Evolutionary conservation across 2,113 vertebrate species (phyloP).

Genomic region (Trochalopteron elliotii): DNA sequence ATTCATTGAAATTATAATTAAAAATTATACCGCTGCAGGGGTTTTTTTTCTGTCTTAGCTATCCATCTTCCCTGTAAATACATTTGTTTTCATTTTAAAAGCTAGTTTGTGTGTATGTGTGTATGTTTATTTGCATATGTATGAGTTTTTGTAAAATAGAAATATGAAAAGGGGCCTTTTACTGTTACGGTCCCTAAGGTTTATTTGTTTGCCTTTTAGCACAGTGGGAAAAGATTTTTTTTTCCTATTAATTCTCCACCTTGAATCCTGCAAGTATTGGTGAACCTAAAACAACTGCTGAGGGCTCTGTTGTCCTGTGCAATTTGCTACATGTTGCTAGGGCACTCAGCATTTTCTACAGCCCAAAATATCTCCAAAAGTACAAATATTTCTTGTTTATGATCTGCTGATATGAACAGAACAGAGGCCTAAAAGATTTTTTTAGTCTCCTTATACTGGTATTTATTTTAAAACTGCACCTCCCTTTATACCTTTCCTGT

Average conservation of each 20-base stretch:
- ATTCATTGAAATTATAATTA: neutral
- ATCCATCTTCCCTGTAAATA: neutral
- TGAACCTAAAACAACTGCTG: neutral
- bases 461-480: neutral
- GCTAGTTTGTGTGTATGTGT: neutral
- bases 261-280: neutral
- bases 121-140: neutral
- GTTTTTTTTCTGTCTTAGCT: neutral
- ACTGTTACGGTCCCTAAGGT: neutral
- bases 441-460: neutral
- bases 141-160: neutral
- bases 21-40: neutral
- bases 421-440: neutral
- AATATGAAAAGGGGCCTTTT: neutral
- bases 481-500: neutral
- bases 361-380: neutral
- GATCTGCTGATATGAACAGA: neutral
- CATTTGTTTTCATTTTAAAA: neutral
- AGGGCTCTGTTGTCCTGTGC: neutral
- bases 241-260: neutral
- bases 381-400: neutral
- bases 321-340: neutral
- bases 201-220: conserved; percentile 12
- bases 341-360: neutral
- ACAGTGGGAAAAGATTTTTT: neutral